A percentile compares a stretch with the other conserved stretches of the same genome.
Evolutionary conservation across 2,113 vertebrate species (phyloP).

Genomic region (Syngnathus typhle): DNA sequence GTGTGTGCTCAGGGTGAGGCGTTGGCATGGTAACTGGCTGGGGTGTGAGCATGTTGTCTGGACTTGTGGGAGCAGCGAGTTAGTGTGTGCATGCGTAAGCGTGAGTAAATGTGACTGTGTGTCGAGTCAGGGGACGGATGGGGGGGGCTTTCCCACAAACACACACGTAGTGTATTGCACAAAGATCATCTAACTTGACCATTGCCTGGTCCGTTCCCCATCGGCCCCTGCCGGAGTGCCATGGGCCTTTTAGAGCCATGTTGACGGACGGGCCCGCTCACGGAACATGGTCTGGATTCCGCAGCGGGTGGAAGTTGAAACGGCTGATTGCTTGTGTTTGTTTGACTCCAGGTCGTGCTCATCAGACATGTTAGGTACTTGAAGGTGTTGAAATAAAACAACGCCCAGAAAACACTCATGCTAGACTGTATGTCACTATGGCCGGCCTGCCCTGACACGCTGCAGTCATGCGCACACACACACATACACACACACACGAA

Average conservation of each 20-base stretch:
- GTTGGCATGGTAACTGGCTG: not conserved
- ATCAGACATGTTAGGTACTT: not conserved
- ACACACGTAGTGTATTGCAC: no score
- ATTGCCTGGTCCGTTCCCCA: no score
- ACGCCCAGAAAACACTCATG: conserved; percentile 5
- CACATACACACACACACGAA: not conserved
- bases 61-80: conserved; percentile 27
- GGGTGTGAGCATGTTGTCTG: conserved; percentile 16
- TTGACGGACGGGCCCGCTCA: no score
- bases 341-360: no score
- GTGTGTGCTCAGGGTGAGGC: not conserved
- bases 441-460: conserved; percentile 41
- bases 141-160: no score
- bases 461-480: conserved; percentile 1
- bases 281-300: no score
- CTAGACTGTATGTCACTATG: conserved; percentile 1
- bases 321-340: not conserved
- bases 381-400: not conserved
- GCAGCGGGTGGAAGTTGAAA: not conserved
- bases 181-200: no score
- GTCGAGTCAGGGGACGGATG: conserved; percentile 22
- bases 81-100: conserved; percentile 19
- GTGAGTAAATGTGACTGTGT: conserved; percentile 23
- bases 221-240: no score
- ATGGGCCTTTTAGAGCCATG: no score